Evolutionary conservation across 2,113 vertebrate genomes (phyloP), one percentile per base, ranked within the genome.

Genomic region (Osmerus eperlanus): DNA sequence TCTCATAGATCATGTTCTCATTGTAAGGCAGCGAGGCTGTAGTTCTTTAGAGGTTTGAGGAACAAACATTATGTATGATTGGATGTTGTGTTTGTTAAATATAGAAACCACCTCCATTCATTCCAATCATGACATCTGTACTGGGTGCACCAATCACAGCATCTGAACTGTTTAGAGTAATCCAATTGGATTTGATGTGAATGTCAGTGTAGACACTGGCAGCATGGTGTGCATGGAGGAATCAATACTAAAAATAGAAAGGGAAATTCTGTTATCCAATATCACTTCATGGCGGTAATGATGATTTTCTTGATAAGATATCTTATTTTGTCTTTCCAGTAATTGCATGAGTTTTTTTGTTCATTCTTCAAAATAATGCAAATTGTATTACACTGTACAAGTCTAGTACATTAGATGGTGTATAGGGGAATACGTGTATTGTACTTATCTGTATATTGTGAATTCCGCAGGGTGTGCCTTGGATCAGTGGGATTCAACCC

Each of bases 141-240:
- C 51, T 58, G 32, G 72, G 52, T 23, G 55, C 52, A 63, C 41
- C 74, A 75, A 68, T 76, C 55, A 74, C 36, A 65, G 65, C 14
- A 60, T 76, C 54, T 62, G 63, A 76, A 64, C 70, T 47, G 64
- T 72, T 41, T 64, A 25, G 13, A n/a, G 58, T 84, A 77, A 81
- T 79, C 55, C 41, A 68, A 65, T 78, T 75, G 47, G 41, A 54
- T 54, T 19, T 47, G 18, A 61, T 61, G 61, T 70, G 41, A 76
- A 67, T 68, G 54, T 76, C 54, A 72, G 32, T n/a, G 65, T 79
- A 58, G 47, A 60, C 59, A 41, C 66, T 47, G 28, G 23, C 59
- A 15, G 25, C 53, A 23, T 62, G 67, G n/a, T 69, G 51, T 76
- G 71, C 62, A 69, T 9, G 68, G 59, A 73, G 53, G 64, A 69